Conservation (phyloP, 2,113 vertebrate genomes). For the Xiphophorus maculatus region DNA sequence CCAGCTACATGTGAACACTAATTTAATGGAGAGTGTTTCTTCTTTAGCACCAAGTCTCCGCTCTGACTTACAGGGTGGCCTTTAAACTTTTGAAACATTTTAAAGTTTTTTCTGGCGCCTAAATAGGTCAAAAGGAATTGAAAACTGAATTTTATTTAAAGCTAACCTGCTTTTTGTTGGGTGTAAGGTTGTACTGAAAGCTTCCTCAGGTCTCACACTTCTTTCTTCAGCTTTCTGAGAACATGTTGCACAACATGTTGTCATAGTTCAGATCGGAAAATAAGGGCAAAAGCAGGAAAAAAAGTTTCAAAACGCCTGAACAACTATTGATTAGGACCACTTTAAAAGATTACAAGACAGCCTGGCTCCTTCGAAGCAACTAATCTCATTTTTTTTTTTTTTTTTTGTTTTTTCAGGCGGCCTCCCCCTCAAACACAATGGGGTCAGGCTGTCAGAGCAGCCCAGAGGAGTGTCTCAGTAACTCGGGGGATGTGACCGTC, state of each 20-base stretch:
- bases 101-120: background rate
- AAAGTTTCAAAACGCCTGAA: background rate
- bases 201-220: background rate
- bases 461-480: conserved; percentile 43
- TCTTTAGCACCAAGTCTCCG: no score
- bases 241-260: background rate
- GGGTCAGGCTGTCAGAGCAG: conserved; percentile 55
- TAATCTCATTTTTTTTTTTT: background rate
- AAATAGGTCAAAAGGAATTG: background rate
- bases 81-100: background rate
- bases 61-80: no score
- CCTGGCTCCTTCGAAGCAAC: background rate
- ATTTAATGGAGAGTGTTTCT: background rate
- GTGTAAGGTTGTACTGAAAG: background rate
- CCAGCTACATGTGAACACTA: background rate
- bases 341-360: background rate
- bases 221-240: background rate
- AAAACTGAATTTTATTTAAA: background rate
- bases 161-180: background rate
- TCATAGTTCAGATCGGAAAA: background rate
- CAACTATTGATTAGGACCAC: background rate
- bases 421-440: conserved; percentile 60
- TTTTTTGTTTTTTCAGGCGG: conserved; percentile 55
- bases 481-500: conserved; percentile 36
- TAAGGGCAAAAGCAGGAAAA: background rate